Evolutionary conservation across 2,888 invertebrate genomes (phyloP).

Genomic region (Augiades crinisus): DNA sequence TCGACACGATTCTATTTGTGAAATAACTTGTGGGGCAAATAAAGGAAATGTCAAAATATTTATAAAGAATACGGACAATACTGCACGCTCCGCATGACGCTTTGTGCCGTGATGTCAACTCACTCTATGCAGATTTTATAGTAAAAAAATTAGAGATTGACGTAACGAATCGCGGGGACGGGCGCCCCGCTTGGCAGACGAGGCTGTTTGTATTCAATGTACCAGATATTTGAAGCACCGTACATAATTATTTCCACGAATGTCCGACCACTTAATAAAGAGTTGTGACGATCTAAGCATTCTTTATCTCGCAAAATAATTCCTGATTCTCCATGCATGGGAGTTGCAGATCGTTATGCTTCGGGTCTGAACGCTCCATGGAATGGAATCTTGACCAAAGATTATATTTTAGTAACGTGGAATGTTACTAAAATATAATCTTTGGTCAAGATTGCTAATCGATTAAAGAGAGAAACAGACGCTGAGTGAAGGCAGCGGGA

Average conservation of each 20-base stretch:
- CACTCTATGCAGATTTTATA: slow-evolving; percentile 74
- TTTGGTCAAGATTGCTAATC: slow-evolving; percentile 8
- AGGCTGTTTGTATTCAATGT: slow-evolving; percentile 52
- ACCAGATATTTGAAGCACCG: slow-evolving; percentile 67
- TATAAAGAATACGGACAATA: slow-evolving; percentile 77
- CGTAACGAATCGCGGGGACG: slow-evolving; percentile 73
- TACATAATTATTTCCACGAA: slow-evolving; percentile 77
- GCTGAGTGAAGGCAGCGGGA: slow-evolving; percentile 43
- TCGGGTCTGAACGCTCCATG: not conserved
- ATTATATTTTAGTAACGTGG: too few species aligned
- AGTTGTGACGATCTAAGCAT: slow-evolving; percentile 62
- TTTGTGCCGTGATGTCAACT: slow-evolving; percentile 73
- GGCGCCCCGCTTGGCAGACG: slow-evolving; percentile 66
- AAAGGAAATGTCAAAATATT: slow-evolving; percentile 80
- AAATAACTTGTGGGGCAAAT: slow-evolving; percentile 69
- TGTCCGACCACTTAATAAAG: slow-evolving; percentile 64
- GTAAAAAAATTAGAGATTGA: slow-evolving; percentile 72
- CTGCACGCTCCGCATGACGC: slow-evolving; percentile 60
- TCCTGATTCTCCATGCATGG: slow-evolving; percentile 51
- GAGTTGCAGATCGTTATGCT: slow-evolving; percentile 39
- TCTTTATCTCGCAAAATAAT: slow-evolving; percentile 44
- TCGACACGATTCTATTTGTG: slow-evolving; percentile 73
- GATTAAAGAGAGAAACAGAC: slow-evolving; percentile 26
- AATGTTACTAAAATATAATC: not conserved
- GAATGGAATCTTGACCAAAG: too few species aligned